A percentile compares a stretch with the other conserved stretches of the same genome.
Conservation (phyloP, 2,797 vertebrate genomes). For the Alectoris magna region DNA sequence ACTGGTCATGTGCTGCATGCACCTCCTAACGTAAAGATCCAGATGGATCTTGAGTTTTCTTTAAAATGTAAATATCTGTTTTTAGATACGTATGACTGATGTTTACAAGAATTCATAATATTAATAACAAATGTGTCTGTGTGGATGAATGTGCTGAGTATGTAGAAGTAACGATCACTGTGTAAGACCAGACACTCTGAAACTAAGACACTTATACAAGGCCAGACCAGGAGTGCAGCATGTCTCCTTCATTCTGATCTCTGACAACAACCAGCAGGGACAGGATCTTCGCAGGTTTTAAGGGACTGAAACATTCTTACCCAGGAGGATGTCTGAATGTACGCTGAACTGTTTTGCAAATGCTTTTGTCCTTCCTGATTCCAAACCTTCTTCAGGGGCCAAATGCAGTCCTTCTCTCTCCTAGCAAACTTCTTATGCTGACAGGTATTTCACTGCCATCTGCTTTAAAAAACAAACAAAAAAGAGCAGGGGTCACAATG, state of each 20-base stretch:
- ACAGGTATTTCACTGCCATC: background rate
- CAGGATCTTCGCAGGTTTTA: background rate
- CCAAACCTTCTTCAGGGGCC: background rate
- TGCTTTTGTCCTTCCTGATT: background rate
- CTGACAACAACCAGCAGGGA: background rate
- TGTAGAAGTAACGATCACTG: background rate
- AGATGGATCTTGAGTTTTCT: background rate
- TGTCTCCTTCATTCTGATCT: background rate
- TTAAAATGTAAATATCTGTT: background rate
- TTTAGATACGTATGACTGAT: background rate
- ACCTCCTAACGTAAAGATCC: background rate
- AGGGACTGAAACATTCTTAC: background rate
- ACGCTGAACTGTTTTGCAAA: background rate
- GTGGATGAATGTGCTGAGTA: background rate
- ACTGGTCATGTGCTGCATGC: background rate
- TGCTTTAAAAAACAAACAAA: background rate
- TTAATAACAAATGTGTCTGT: background rate
- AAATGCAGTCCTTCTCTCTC: background rate
- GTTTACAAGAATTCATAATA: background rate
- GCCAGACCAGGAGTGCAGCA: background rate
- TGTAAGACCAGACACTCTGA: background rate
- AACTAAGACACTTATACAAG: background rate
- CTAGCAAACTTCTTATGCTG: background rate
- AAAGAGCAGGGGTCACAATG: background rate
- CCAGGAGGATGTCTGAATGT: background rate